A percentile compares a stretch with the other conserved stretches of the same genome.
Conservation (phyloP, 1,140 invertebrate genomes). For the Drosophila cardini region DNA sequence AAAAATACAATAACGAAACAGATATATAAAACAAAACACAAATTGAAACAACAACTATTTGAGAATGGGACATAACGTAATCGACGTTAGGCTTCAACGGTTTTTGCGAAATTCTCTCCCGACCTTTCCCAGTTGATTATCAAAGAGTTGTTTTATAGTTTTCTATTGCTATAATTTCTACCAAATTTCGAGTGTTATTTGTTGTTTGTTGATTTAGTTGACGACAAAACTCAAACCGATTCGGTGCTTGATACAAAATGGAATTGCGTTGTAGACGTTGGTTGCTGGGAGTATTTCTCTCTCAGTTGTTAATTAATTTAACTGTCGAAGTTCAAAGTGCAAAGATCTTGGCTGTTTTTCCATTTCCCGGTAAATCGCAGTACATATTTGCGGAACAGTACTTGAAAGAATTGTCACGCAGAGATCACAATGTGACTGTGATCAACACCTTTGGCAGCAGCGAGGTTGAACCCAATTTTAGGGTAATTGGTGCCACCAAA, state of each 20-base stretch:
- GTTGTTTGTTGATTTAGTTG: conserved; percentile 14
- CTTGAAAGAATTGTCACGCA: conserved; percentile 79
- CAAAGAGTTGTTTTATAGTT: not conserved
- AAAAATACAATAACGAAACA: conserved; percentile 25
- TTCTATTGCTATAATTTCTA: conserved; percentile 21
- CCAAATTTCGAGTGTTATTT: conserved; percentile 1
- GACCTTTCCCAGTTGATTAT: conserved; percentile 4
- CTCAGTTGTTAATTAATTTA: conserved; percentile 7
- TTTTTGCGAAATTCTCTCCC: conserved; percentile 14
- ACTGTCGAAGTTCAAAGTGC: conserved; percentile 37
- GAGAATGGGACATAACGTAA: not conserved
- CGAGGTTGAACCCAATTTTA: conserved; percentile 66
- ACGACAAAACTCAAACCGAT: not conserved
- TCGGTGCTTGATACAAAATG: conserved; percentile 15
- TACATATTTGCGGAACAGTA: conserved; percentile 77
- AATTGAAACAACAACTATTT: not conserved
- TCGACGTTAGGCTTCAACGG: conserved; percentile 38
- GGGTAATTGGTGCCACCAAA: conserved; percentile 77
- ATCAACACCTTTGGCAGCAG: conserved; percentile 84
- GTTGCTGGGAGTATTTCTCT: not conserved
- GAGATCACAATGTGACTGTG: conserved; percentile 85
- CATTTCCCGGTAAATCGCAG: conserved; percentile 75
- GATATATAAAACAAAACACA: not conserved
- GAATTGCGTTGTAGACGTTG: not conserved
- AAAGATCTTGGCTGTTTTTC: conserved; percentile 74